Evolutionary conservation across 2,888 invertebrate genomes (phyloP), one percentile per base, ranked within the genome.

Genomic region (Eupithecia inturbata): DNA sequence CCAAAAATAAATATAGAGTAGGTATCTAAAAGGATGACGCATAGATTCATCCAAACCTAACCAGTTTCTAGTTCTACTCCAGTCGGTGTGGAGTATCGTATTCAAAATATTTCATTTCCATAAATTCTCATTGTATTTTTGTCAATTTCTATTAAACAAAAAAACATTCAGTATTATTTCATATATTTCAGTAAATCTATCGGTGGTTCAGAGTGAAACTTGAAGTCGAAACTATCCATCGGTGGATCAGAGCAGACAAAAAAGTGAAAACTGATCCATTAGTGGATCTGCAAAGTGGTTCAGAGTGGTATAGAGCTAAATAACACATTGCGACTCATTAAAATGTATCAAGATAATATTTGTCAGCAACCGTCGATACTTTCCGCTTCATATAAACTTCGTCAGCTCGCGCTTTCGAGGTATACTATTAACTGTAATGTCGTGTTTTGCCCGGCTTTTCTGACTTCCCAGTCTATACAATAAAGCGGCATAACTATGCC

Each of bases 401-500:
- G 22, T 6, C 12, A 39, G 39, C 16, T 22, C 36, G 66, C 22
- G 66, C 22, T 16, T 22, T 36, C 39, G 26, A 26, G 39, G 66
- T 66, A 14, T 39, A 14, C 64, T n/a, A 39, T 1, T 22, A 39
- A 66, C 39, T 36, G 39, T 22, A 26, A n/a, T 66, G 39, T 66
- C 39, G 66, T 26, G 39, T 62, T 70, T 60, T 67, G n/a, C 67
- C 66, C 72, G 72, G 69, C 69, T 66, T 70, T 70, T 67, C 36
- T 62, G 28, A 53, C 76, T 69, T 53, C 39, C n/a, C 28, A 64
- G n/a, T 64, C 33, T 45, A 5, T 31, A 63, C 70, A 68, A 70
- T 74, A 78, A 67, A 73, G 70, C 67, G 76, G 77, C 77, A 73
- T 78, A 82, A 81, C 79, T 77, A 79, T 78, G 79, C 79, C 78